Base-by-base conservation (phyloP, 2,888 invertebrate genomes). In the Epiblema foenella region DNA sequence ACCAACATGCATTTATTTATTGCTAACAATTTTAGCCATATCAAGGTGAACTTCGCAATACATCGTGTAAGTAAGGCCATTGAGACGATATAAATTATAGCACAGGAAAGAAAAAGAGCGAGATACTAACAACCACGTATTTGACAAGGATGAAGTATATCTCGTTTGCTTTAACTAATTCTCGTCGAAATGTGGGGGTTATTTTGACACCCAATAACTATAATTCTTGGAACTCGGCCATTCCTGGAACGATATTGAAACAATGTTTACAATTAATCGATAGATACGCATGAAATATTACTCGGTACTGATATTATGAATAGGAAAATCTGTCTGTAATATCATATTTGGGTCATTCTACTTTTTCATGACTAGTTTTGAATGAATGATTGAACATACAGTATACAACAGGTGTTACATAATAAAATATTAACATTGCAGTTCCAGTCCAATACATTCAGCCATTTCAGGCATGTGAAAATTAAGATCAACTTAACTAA, bases 221-320 rank as follows among this genome's bases (percentile, higher is more conserved):
- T n/a, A 77, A 76, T 74, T 78, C 82, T 71, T 73, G 69, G 69
- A 68, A 42, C 42, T 12, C 42, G 42, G 72, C 69, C 68, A 72
- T 66, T 66, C 18, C 20, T 24, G 52, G 37, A 76, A 76, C 76
- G 75, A 60, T 78, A 77, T 80, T 80, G 77, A 80, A 83, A 54
- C 52, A n/a, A 81, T 79, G 77, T 82, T 83, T 83, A 82, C 77
- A 80, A 79, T 81, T 81, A 81, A 77, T 80, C 77, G 72, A 74
- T 74, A 69, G 77, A 78, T 75, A 74, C 75, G 76, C 39, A 24
- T 4, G 29, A 29, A 29, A 29, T 59, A 59, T 46, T 15, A n/a
- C 9, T 20, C 42, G 46, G 37, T 42, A 33, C 12, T n/a, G 12
- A 46, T 46, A n/a, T 15, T n/a, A 8, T 46, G 12, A n/a, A n/a